Percentiles rank a stretch among this genome's conserved stretches.
phyloP scores from a whole-genome alignment of 2,797 vertebrate genomes.

The Poeciliopsis paucimaculata region DNA sequence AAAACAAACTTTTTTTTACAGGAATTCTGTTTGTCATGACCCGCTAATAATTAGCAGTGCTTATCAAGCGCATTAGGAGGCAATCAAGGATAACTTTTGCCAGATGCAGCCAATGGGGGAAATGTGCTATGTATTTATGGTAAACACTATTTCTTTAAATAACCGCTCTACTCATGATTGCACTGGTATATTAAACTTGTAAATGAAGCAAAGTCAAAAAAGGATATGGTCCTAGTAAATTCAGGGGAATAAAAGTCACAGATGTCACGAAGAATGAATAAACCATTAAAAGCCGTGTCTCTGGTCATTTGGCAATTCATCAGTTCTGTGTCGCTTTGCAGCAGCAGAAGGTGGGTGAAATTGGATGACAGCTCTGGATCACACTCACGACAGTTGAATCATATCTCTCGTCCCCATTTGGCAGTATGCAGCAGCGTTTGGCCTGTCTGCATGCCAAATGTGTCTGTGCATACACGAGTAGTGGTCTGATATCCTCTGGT shows the following conservation, averaged over 20 bases:
- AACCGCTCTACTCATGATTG: constrained; percentile 30
- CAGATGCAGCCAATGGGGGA: not conserved
- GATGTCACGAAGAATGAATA: constrained; percentile 59
- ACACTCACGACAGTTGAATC: constrained; percentile 46
- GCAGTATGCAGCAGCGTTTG: constrained; percentile 35
- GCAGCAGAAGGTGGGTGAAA: constrained; percentile 36
- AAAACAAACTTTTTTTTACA: constrained; percentile 32
- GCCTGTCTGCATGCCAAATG: constrained; percentile 37
- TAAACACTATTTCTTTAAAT: constrained; percentile 15
- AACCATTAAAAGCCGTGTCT: constrained; percentile 49
- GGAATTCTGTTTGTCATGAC: constrained; percentile 30
- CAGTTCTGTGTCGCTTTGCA: constrained; percentile 48
- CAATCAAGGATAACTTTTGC: constrained; percentile 26
- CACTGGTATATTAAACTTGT: constrained; percentile 40
- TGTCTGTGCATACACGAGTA: constrained; percentile 42
- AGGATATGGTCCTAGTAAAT: constrained; percentile 50
- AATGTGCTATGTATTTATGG: not conserved
- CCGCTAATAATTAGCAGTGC: constrained; percentile 27
- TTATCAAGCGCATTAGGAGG: constrained; percentile 27
- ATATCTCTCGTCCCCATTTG: constrained; percentile 55
- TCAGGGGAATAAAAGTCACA: constrained; percentile 46
- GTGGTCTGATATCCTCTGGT: constrained; percentile 17
- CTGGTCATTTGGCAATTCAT: constrained; percentile 65
- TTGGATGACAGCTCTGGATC: constrained; percentile 52
- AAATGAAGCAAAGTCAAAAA: constrained; percentile 45